Conservation (phyloP, 2,888 invertebrate species). For the Drosophila tripunctata region DNA sequence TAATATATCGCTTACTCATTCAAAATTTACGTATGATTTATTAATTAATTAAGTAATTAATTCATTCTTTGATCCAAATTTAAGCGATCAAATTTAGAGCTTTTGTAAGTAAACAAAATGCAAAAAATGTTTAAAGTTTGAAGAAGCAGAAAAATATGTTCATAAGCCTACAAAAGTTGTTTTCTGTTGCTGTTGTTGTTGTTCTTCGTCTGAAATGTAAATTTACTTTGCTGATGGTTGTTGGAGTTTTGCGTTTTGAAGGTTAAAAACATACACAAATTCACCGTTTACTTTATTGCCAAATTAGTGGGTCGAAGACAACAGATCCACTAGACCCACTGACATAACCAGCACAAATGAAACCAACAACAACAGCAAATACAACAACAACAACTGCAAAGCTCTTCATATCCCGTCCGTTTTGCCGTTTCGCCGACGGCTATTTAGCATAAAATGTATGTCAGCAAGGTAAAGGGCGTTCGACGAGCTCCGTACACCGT, state of each 20-base stretch:
- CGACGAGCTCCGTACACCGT: conserved; percentile 32
- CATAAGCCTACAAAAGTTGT: conserved; percentile 25
- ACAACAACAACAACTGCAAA: conserved; percentile 17
- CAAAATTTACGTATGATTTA: background rate
- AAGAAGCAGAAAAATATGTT: conserved; percentile 13
- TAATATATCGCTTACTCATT: background rate
- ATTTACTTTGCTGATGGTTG: conserved; percentile 17
- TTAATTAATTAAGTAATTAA: conserved; percentile 1
- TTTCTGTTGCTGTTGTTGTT: conserved; percentile 15
- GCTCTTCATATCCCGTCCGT: conserved; percentile 41
- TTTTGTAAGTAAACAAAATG: conserved; percentile 4
- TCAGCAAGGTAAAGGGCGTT: conserved; percentile 83
- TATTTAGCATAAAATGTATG: conserved; percentile 82
- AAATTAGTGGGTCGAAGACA: conserved; percentile 66
- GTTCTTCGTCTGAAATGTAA: conserved; percentile 42
- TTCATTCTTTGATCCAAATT: conserved; percentile 7
- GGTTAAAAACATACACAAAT: conserved; percentile 37
- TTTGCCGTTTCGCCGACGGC: conserved; percentile 47
- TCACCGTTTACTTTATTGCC: conserved; percentile 57
- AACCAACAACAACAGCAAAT: conserved; percentile 27
- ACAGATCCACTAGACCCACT: conserved; percentile 52
- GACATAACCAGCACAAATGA: conserved; percentile 50
- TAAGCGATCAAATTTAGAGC: no score
- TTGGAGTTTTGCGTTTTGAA: conserved; percentile 38
- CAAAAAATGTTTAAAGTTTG: background rate